Percentiles rank a stretch among this genome's conserved stretches.
phyloP scores from a whole-genome alignment of 1,140 invertebrate species.

The Tetramorium simillimum region DNA sequence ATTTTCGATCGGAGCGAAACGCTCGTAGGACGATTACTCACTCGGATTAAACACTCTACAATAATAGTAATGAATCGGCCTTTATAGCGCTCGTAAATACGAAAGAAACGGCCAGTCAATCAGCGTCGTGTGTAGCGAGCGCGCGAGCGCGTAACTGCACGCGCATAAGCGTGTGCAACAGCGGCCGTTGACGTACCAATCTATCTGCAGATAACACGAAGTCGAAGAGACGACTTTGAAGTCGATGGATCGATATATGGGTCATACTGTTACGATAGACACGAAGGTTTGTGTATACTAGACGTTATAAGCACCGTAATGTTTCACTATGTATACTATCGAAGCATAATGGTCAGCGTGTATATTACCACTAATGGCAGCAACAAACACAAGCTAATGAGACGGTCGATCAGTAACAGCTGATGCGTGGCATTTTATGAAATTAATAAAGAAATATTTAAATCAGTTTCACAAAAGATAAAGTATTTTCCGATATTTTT shows the following conservation, averaged over 20 bases:
- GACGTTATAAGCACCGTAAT: not conserved
- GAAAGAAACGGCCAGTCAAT: conserved; percentile 24
- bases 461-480: not conserved
- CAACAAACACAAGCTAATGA: not conserved
- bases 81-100: conserved; percentile 33
- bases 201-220: conserved; percentile 13
- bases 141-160: not conserved
- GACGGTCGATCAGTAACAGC: not conserved
- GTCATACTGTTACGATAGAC: conserved; percentile 5
- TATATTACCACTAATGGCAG: not conserved
- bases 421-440: not conserved
- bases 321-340: not conserved
- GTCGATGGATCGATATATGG: conserved; percentile 41
- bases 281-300: not conserved
- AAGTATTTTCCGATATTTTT: not conserved
- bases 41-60: conserved; percentile 1
- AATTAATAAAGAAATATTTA: conserved; percentile 10
- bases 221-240: conserved; percentile 16
- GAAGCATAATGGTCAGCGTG: not conserved
- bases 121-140: not conserved
- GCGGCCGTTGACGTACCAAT: conserved; percentile 2
- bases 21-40: not conserved
- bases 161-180: not conserved
- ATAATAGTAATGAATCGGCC: conserved; percentile 18
- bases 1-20: not conserved